These are phyloP conservation scores for Drosophila equinoxialis DNA, from an alignment of 1,140 invertebrate genomes.

Conservation along the genomic window DNA sequence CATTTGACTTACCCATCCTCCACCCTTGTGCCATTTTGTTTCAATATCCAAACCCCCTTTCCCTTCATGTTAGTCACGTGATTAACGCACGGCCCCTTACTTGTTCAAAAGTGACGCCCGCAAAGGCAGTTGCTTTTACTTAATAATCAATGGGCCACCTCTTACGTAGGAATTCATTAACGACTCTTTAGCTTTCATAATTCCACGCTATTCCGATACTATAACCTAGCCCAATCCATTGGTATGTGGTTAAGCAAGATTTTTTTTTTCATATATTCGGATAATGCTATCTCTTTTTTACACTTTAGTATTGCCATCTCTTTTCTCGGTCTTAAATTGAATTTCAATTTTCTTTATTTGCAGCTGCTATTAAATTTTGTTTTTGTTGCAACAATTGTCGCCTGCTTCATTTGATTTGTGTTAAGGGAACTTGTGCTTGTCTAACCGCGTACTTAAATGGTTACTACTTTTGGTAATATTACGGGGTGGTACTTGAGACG, in stretches of 20 bases:
- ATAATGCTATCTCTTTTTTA: conserved; percentile 11
- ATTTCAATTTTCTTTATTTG: conserved; percentile 47
- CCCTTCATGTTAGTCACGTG: too few relatives aligned
- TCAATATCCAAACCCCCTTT: too few relatives aligned
- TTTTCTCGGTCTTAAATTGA: conserved; percentile 32
- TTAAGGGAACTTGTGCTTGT: conserved; percentile 57
- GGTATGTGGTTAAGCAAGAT: conserved; percentile 39
- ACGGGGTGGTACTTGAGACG: conserved; percentile 32
- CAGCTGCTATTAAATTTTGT: background rate
- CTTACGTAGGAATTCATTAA: conserved; percentile 51
- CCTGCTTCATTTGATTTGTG: conserved; percentile 49
- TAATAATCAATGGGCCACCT: conserved; percentile 68
- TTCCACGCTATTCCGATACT: conserved; percentile 53
- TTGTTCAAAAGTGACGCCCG: background rate
- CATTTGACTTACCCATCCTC: too few relatives aligned
- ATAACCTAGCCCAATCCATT: conserved; percentile 50
- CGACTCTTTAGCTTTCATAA: conserved; percentile 62
- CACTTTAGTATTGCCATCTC: too few relatives aligned
- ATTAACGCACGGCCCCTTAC: too few relatives aligned
- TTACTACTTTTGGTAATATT: background rate
- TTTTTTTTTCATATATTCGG: conserved; percentile 8
- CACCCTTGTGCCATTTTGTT: too few relatives aligned
- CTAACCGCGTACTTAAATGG: too few relatives aligned
- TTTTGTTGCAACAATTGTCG: conserved; percentile 58
- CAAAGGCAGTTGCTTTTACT: conserved; percentile 58